These are phyloP conservation scores for Aphidius colemani DNA, from an alignment of 2,888 invertebrate species.

Conservation along the genomic window DNA sequence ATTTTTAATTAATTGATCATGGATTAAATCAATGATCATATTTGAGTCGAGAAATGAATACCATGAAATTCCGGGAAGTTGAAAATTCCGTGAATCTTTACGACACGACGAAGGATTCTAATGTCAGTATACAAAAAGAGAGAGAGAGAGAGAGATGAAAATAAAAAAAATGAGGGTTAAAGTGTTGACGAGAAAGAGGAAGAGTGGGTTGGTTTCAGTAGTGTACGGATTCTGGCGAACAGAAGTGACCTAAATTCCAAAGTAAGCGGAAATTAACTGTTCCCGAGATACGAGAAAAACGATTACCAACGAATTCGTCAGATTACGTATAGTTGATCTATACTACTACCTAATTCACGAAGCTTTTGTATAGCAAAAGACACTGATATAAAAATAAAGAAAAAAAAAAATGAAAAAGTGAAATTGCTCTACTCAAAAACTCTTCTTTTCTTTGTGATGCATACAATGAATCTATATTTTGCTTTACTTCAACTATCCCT, in stretches of 20 bases:
- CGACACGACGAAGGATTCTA: constrained; percentile 31
- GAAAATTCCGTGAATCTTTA: constrained; percentile 34
- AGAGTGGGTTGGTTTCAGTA: constrained; percentile 5
- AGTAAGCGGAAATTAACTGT: constrained; percentile 39
- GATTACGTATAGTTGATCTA: background rate
- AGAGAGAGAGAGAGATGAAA: too few relatives aligned
- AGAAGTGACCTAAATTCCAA: constrained; percentile 38
- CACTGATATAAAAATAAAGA: too few relatives aligned
- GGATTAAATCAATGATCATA: too few relatives aligned
- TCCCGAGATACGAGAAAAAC: constrained; percentile 28
- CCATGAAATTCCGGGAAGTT: constrained; percentile 29
- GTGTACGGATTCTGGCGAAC: constrained; percentile 25
- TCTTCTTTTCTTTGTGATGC: constrained; percentile 12
- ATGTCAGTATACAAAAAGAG: too few relatives aligned
- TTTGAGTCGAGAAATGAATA: constrained; percentile 20
- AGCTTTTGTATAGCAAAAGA: too few relatives aligned
- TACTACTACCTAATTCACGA: too few relatives aligned
- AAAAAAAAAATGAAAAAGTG: too few relatives aligned
- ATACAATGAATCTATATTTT: constrained; percentile 13
- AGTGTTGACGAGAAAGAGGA: constrained; percentile 5
- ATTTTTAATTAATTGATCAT: too few relatives aligned
- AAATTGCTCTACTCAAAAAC: too few relatives aligned
- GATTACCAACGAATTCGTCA: constrained; percentile 33
- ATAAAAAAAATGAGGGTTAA: constrained; percentile 13
- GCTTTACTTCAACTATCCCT: constrained; percentile 4